Base-by-base conservation (phyloP, 2,113 vertebrate species). In the Seriola quinqueradiata region DNA sequence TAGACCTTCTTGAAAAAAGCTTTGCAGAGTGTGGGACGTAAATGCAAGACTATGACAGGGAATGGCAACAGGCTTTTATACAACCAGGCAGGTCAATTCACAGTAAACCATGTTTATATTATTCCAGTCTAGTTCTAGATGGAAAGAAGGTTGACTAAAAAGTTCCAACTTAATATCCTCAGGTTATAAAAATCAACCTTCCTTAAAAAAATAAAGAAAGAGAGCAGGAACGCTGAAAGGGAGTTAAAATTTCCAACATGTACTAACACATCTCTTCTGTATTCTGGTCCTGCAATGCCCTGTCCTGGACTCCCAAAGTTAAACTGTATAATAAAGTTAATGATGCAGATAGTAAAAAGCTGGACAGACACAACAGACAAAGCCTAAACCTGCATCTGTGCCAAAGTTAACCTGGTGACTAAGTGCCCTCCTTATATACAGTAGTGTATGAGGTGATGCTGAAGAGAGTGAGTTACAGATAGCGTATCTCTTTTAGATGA, bases 281-380 rank as follows among this genome's bases (percentile, higher is more conserved):
- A 89, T 90, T 85, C 84, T 46, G 28, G 70, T 86, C 61, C n/a
- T 71, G 61, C 60, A 23, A 82, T 59, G 85, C 67, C 54, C 77
- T 85, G 80, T 90, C 81, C 88, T 66, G 67, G 66, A 82, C 61
- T 82, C 58, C 77, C 52, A 81, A 87, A 89, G 86, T 89, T 90
- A 88, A 91, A 93, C 67, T 84, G 91, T 76, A 79, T 85, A 87
- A 92, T 90, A 69, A 91, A 83, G 88, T 89, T 87, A 93, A 91
- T 87, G 90, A 81, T 75, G 90, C 80, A 70, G 70, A 82, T 85
- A 81, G 81, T 90, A 80, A 90, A 92, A 87, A 76, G 83, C 79
- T 79, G 71, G 83, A 90, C 87, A 38, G 79, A 84, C 88, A 89
- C 64, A 73, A 82, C 82, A 86, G 61, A 69, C 65, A 83, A 86